These are phyloP conservation scores for Erethizon dorsatum DNA, from an alignment of 2,797 vertebrate genomes.

Conservation along the genomic window DNA sequence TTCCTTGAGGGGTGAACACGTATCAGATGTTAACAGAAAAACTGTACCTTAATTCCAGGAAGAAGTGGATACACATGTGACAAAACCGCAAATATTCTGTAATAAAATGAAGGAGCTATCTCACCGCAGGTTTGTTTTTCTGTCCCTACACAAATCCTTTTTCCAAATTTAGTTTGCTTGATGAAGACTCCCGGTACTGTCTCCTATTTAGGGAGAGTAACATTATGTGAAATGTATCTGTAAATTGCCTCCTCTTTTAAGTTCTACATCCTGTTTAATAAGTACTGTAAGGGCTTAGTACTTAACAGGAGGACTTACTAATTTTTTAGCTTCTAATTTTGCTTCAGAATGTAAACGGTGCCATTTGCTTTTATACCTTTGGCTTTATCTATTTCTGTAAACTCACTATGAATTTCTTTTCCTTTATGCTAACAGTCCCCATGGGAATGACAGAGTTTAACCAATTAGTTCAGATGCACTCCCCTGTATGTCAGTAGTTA, in stretches of 20 bases:
- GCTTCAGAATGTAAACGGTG: slow-evolving; percentile 50
- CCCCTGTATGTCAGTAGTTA: neutral
- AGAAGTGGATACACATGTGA: neutral
- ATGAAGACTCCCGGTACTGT: neutral
- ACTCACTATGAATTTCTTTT: slow-evolving; percentile 7
- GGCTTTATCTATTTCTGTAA: slow-evolving; percentile 45
- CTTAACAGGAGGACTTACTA: neutral
- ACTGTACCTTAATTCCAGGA: neutral
- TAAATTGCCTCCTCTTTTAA: slow-evolving; percentile 43
- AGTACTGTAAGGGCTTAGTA: neutral
- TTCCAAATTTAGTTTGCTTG: slow-evolving; percentile 18
- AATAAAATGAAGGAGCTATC: slow-evolving; percentile 3
- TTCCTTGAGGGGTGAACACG: neutral
- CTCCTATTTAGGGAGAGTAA: slow-evolving; percentile 48
- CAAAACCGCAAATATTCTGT: slow-evolving; percentile 22
- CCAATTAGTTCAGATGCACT: neutral
- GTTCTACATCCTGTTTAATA: slow-evolving; percentile 9
- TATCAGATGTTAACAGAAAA: neutral
- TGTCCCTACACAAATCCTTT: slow-evolving; percentile 51
- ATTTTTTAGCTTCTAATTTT: slow-evolving; percentile 63
- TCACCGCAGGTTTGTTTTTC: neutral
- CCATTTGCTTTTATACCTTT: slow-evolving; percentile 31
- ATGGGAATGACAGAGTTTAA: neutral
- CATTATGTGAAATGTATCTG: slow-evolving; percentile 12
- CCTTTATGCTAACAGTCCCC: accelerated